These are phyloP conservation scores for Bilobella aurantiaca DNA, from an alignment of 1,140 invertebrate genomes.

Conservation along the genomic window DNA sequence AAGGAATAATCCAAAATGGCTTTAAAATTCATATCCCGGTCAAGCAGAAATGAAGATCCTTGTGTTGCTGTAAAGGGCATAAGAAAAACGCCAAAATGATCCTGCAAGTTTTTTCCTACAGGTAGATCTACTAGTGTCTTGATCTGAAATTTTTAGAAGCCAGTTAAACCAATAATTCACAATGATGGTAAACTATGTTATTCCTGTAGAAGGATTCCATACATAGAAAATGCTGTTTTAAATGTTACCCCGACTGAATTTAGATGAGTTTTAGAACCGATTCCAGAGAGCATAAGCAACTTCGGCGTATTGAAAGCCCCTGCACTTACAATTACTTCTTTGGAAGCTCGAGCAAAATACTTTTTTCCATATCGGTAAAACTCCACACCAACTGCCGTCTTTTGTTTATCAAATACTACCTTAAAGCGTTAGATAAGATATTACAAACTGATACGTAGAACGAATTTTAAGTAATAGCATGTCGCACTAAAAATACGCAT, in stretches of 20 bases:
- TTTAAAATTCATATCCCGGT: neutral
- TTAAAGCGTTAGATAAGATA: no score
- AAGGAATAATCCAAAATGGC: neutral
- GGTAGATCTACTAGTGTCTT: constrained; percentile 4
- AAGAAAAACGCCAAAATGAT: constrained; percentile 12
- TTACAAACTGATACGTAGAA: no score
- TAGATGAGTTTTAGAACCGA: constrained; percentile 41
- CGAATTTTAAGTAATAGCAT: no score
- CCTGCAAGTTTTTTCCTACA: constrained; percentile 12
- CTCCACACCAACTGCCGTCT: constrained; percentile 20
- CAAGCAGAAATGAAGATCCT: neutral
- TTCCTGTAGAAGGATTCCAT: no score
- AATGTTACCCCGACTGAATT: constrained; percentile 23
- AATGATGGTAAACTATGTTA: no score
- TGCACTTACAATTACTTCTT: constrained; percentile 38
- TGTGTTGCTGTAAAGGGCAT: constrained; percentile 1
- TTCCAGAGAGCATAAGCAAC: constrained; percentile 42
- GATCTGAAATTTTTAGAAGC: constrained; percentile 6
- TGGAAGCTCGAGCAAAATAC: constrained; percentile 24
- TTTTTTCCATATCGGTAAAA: constrained; percentile 17
- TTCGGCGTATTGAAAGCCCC: constrained; percentile 36
- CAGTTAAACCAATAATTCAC: no score
- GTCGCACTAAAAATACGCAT: no score
- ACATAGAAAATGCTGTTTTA: constrained; percentile 1
- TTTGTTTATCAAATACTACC: constrained; percentile 23